Conservation (phyloP, 2,113 vertebrate genomes). For the human region DNA sequence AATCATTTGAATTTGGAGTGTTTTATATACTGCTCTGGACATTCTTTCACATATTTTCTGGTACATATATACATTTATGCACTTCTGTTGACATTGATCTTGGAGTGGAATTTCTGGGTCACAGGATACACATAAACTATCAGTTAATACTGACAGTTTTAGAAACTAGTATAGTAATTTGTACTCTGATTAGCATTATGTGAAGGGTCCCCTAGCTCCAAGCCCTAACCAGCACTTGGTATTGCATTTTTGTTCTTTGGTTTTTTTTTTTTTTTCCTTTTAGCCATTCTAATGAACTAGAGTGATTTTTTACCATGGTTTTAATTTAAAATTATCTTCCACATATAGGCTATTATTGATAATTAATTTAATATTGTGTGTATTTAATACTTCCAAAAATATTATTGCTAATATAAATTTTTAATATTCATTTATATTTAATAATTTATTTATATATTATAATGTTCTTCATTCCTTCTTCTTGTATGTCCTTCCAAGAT, state of each 20-base stretch:
- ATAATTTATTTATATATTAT: neutral
- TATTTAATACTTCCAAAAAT: neutral
- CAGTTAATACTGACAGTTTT: neutral
- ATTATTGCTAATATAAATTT: neutral
- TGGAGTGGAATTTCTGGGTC: neutral
- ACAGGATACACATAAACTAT: neutral
- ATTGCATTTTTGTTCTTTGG: neutral
- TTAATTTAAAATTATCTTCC: neutral
- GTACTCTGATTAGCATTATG: neutral
- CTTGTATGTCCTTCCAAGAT: neutral
- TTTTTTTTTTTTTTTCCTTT: neutral
- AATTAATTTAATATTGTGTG: neutral
- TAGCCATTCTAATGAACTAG: neutral
- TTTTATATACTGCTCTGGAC: neutral
- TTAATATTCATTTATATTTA: neutral
- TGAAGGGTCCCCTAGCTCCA: neutral
- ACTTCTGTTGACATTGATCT: neutral
- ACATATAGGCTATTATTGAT: rapidly evolving
- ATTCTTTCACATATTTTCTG: neutral
- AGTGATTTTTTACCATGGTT: neutral
- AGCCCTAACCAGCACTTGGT: neutral
- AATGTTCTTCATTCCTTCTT: neutral
- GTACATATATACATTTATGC: neutral
- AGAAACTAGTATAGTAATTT: neutral
- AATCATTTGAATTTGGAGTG: neutral